Percentiles rank a stretch among this genome's conserved stretches.
These are phyloP conservation scores for Anticlea derivata DNA, from an alignment of 2,888 invertebrate species.

Conservation along the genomic window DNA sequence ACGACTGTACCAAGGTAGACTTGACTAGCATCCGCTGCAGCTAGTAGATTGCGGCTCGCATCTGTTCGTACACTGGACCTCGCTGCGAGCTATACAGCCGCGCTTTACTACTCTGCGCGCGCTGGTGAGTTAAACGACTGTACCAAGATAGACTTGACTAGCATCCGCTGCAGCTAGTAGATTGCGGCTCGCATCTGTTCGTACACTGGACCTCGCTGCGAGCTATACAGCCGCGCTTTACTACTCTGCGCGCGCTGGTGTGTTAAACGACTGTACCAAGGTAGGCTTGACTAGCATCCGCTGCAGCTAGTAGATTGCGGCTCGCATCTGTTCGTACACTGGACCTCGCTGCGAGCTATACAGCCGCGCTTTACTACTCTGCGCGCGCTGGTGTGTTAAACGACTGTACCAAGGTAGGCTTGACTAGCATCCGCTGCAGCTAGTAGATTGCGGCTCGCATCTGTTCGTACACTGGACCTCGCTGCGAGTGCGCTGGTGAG, in stretches of 20 bases:
- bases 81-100: constrained; percentile 75
- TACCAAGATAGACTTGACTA: too few species aligned
- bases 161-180: constrained; percentile 85
- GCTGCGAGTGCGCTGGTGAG: constrained; percentile 81
- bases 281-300: too few species aligned
- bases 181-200: constrained; percentile 82
- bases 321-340: constrained; percentile 68
- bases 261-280: neutral
- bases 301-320: constrained; percentile 87
- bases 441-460: constrained; percentile 86
- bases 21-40: constrained; percentile 81
- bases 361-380: constrained; percentile 69
- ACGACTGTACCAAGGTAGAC: neutral
- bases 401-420: too few species aligned
- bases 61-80: constrained; percentile 73
- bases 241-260: constrained; percentile 79
- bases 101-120: constrained; percentile 74
- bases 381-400: constrained; percentile 80
- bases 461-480: constrained; percentile 74
- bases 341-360: constrained; percentile 77
- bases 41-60: constrained; percentile 86
- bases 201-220: constrained; percentile 79
- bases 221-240: constrained; percentile 72
- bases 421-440: constrained; percentile 81
- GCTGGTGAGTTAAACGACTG: constrained; percentile 62